Percentiles rank a stretch among this genome's conserved stretches.
These are phyloP conservation scores for Archivesica marissinica DNA, from an alignment of 1,140 invertebrate species.

Conservation along the genomic window DNA sequence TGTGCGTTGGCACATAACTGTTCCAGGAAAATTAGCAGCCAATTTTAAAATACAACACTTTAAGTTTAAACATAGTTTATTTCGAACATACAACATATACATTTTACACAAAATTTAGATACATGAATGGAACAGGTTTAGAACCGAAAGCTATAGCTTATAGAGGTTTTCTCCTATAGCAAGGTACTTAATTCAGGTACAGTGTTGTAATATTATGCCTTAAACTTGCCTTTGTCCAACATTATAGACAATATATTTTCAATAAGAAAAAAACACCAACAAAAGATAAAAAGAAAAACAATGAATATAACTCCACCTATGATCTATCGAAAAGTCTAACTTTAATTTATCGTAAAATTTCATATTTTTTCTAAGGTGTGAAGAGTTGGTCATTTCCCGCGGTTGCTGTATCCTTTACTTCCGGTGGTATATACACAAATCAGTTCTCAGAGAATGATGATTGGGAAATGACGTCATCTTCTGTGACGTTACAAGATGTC, in stretches of 20 bases:
- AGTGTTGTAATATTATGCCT: not conserved
- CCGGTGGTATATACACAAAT: slow-evolving; percentile 12
- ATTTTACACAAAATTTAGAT: too few relatives aligned
- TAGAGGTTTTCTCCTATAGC: too few relatives aligned
- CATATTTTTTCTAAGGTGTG: not conserved
- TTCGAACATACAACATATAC: too few relatives aligned
- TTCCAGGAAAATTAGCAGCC: too few relatives aligned
- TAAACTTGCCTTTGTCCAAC: not conserved
- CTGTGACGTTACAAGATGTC: not conserved
- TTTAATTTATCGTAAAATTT: not conserved
- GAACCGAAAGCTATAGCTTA: too few relatives aligned
- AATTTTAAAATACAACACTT: not conserved
- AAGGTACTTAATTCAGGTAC: too few relatives aligned
- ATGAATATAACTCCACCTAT: not conserved
- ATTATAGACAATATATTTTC: not conserved
- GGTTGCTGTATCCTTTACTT: not conserved
- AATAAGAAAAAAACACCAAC: not conserved
- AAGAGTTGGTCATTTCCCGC: slow-evolving; percentile 29
- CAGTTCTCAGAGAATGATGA: slow-evolving; percentile 33
- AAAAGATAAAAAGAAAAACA: not conserved
- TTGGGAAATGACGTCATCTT: slow-evolving; percentile 27
- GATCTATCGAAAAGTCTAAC: not conserved
- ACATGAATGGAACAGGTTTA: too few relatives aligned
- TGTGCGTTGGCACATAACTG: too few relatives aligned
- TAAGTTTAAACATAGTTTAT: too few relatives aligned